Base-by-base conservation (phyloP, 2,797 vertebrate genomes). In the Melanotaenia boesemani region DNA sequence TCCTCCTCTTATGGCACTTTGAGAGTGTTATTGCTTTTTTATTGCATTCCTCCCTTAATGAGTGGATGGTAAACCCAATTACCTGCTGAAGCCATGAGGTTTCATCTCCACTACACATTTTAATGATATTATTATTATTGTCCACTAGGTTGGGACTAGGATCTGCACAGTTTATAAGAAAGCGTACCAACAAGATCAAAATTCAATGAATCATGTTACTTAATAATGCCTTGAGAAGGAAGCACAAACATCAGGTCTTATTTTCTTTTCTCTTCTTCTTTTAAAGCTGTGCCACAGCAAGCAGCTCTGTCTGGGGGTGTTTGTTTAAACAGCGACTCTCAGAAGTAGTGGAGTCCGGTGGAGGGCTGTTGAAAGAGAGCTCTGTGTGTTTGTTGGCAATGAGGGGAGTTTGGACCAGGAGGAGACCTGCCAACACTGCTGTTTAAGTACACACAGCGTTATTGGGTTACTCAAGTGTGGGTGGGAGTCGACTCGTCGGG, bases 381-480 rank as follows among this genome's bases (percentile, higher is more conserved):
- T 81, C 75, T 86, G 71, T 93, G 90, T 93, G 89, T 93, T 93
- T 94, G 92, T 95, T 95, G 91, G 89, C 90, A 92, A 83, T 71
- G 76, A 78, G 84, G 70, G 77, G 82, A 75, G 76, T 88, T 62
- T 73, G 78, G 83, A 79, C 86, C 74, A 30, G 74, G 74, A 65
- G 79, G 83, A 79, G 63, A 85, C 52, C 90, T 93, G 94, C 94
- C 94, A 95, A 90, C 85, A 89, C 89, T 85, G 85, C 92, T 95
- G 93, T 94, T 96, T 94, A 94, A 95, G 91, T 93, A 94, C 94
- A 91, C 91, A 88, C 77, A 88, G 87, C 72, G 72, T 93, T 95
- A 95, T 92, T 94, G 91, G 93, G 91, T 95, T 95, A 93, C 91
- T 95, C 90, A 89, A 88, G 89, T 77, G 76, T 72, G 88, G 92